Conservation (phyloP, 2,888 invertebrate genomes). For the Microctonus hyperodae region DNA sequence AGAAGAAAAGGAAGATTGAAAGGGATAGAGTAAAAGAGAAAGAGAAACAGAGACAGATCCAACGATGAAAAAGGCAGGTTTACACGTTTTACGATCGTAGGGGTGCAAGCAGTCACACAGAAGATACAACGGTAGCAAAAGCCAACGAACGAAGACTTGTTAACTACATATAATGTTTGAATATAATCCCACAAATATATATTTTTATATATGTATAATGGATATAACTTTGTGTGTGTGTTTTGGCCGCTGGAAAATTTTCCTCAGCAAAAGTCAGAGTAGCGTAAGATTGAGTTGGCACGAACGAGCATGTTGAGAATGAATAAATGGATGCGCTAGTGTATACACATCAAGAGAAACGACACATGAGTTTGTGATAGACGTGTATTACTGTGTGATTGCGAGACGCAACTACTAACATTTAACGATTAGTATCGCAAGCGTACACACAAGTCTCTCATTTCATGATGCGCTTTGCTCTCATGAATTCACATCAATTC, state of each 20-base stretch:
- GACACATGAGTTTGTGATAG: background rate
- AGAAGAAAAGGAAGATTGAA: slow-evolving; percentile 25
- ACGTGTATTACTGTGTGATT: background rate
- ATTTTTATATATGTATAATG: slow-evolving; percentile 5
- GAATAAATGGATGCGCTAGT: background rate
- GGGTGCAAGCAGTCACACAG: slow-evolving; percentile 21
- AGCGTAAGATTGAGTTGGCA: slow-evolving; percentile 15
- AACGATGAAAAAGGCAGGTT: slow-evolving; percentile 7
- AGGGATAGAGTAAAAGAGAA: slow-evolving; percentile 24
- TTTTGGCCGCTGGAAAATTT: background rate
- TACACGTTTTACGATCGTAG: slow-evolving; percentile 38
- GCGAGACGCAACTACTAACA: background rate
- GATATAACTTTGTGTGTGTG: background rate
- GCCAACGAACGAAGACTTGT: slow-evolving; percentile 34
- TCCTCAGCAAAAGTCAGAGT: background rate
- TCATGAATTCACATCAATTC: background rate
- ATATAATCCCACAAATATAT: slow-evolving; percentile 14
- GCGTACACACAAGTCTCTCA: background rate
- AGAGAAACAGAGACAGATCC: background rate
- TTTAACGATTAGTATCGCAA: slow-evolving; percentile 2
- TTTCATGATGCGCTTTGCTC: background rate
- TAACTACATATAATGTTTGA: slow-evolving; percentile 28
- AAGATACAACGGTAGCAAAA: slow-evolving; percentile 35
- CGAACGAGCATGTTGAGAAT: slow-evolving; percentile 6
- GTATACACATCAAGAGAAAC: background rate